Percentiles rank a stretch among this genome's conserved stretches.
phyloP scores from a whole-genome alignment of 2,797 vertebrate genomes.

The Xenops minutus region DNA sequence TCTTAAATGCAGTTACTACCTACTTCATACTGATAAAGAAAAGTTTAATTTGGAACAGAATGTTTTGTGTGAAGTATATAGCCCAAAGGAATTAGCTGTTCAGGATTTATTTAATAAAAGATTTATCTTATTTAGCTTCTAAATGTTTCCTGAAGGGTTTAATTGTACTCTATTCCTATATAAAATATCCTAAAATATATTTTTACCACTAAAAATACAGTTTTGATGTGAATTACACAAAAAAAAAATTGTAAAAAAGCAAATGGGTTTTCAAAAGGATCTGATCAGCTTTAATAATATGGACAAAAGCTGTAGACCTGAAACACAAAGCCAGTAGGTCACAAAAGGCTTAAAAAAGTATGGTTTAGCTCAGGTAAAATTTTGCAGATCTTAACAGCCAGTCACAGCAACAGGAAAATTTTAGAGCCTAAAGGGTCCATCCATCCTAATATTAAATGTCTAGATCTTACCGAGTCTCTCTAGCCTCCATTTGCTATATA shows the following conservation, averaged over 20 bases:
- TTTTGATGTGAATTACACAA: not conserved
- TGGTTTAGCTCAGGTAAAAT: not conserved
- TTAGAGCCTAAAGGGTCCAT: not conserved
- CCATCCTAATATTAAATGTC: not conserved
- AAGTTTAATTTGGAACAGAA: conserved; percentile 3
- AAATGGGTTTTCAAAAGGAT: not conserved
- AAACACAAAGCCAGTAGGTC: not conserved
- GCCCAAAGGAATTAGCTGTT: not conserved
- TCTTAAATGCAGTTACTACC: not conserved
- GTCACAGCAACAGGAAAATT: not conserved
- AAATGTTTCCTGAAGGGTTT: not conserved
- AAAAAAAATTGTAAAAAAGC: not conserved
- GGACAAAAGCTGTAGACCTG: not conserved
- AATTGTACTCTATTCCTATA: not conserved
- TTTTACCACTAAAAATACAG: not conserved
- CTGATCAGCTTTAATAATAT: not conserved
- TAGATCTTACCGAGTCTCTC: not conserved
- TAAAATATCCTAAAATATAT: not conserved
- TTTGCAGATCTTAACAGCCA: not conserved
- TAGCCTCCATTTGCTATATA: not conserved
- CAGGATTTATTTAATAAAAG: not conserved
- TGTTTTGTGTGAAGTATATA: not conserved
- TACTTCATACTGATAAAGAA: conserved; percentile 1
- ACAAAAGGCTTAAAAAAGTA: not conserved
- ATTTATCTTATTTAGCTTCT: not conserved